A percentile compares a stretch with the other conserved stretches of the same genome.
Evolutionary conservation across 1,140 invertebrate species (phyloP).

Genomic region (Diorhabda elongata): DNA sequence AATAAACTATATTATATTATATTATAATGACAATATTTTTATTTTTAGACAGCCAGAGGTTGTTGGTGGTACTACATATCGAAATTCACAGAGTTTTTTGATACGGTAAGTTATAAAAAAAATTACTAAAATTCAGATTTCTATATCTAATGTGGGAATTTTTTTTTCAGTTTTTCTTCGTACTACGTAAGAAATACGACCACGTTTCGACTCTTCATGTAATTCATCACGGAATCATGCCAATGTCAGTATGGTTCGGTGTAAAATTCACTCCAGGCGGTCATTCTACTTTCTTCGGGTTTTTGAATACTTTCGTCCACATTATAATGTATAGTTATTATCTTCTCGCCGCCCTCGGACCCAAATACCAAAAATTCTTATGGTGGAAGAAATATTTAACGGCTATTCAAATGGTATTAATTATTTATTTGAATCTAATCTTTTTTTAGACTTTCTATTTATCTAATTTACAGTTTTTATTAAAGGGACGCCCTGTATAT

Average conservation of each 20-base stretch:
- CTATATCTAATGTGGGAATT: neutral
- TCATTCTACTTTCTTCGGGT: constrained; percentile 73
- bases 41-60: constrained; percentile 60
- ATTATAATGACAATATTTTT: neutral
- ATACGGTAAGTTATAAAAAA: constrained; percentile 73
- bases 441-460: neutral
- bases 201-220: constrained; percentile 85
- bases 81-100: constrained; percentile 93
- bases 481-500: too few relatives aligned
- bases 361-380: constrained; percentile 76
- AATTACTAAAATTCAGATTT: too few relatives aligned
- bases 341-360: constrained; percentile 78
- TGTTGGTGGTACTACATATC: constrained; percentile 98
- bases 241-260: constrained; percentile 87
- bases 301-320: constrained; percentile 87
- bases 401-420: constrained; percentile 72
- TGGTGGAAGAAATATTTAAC: constrained; percentile 96
- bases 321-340: constrained; percentile 92
- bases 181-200: constrained; percentile 78
- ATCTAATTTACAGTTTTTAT: too few relatives aligned
- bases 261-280: constrained; percentile 74
- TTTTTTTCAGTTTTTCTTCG: constrained; percentile 69
- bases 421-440: constrained; percentile 12
- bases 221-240: constrained; percentile 91
- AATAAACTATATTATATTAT: neutral